A percentile compares a stretch with the other conserved stretches of the same genome.
Evolutionary conservation across 2,113 vertebrate genomes (phyloP).

Genomic region (Nannospalax galili): DNA sequence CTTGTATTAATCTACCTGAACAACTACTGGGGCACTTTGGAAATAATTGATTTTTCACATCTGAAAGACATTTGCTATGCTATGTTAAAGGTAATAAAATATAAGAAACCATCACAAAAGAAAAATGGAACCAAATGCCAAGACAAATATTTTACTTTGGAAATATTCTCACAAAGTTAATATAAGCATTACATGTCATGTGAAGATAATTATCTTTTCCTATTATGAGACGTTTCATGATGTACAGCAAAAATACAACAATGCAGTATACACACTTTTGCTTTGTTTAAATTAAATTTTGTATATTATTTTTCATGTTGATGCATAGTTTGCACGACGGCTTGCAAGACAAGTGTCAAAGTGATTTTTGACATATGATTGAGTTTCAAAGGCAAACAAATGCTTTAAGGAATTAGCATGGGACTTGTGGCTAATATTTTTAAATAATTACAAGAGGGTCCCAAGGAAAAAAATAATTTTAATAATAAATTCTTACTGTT

Average conservation of each 20-base stretch:
- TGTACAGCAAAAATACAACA: slow-evolving; percentile 48
- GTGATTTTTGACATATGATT: slow-evolving; percentile 68
- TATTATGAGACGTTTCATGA: slow-evolving; percentile 44
- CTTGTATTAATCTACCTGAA: slow-evolving; percentile 85
- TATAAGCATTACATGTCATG: slow-evolving; percentile 66
- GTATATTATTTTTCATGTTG: slow-evolving; percentile 61
- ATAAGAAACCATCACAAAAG: slow-evolving; percentile 72
- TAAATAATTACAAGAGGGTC: slow-evolving; percentile 74
- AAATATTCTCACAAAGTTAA: slow-evolving; percentile 76
- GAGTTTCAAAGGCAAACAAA: slow-evolving; percentile 77
- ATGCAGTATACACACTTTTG: slow-evolving; percentile 59
- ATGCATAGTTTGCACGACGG: slow-evolving; percentile 36
- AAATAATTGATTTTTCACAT: slow-evolving; percentile 86
- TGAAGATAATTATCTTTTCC: slow-evolving; percentile 68
- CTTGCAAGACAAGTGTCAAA: slow-evolving; percentile 75
- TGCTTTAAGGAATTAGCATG: slow-evolving; percentile 73
- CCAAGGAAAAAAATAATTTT: slow-evolving; percentile 57
- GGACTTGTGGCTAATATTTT: slow-evolving; percentile 74
- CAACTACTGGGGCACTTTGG: slow-evolving; percentile 79
- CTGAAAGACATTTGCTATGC: slow-evolving; percentile 86
- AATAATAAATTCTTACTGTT: slow-evolving; percentile 68
- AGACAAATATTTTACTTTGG: slow-evolving; percentile 84
- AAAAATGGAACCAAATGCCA: slow-evolving; percentile 79
- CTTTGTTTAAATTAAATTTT: slow-evolving; percentile 72
- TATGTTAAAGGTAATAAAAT: slow-evolving; percentile 84